Evolutionary conservation across 2,113 vertebrate genomes (phyloP).

Genomic region (Melozone crissalis): DNA sequence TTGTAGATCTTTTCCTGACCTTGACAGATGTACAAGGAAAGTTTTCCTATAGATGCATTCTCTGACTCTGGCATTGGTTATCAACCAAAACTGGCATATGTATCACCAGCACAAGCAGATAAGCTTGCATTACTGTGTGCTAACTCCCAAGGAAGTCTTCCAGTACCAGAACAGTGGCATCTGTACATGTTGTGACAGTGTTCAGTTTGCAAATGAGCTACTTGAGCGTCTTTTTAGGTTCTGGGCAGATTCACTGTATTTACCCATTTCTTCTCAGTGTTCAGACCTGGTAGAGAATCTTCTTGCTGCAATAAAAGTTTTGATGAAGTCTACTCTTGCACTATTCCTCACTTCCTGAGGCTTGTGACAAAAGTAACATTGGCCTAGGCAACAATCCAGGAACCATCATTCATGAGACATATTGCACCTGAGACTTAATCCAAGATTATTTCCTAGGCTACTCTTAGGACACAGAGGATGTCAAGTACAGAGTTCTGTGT

Average conservation of each 20-base stretch:
- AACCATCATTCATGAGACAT: not conserved
- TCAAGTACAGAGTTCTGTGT: not conserved
- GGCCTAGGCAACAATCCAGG: not conserved
- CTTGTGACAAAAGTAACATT: rapidly evolving
- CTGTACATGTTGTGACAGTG: not conserved
- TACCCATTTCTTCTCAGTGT: not conserved
- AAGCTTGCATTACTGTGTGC: not conserved
- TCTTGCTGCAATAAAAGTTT: not conserved
- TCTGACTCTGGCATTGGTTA: not conserved
- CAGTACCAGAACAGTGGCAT: not conserved
- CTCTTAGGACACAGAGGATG: not conserved
- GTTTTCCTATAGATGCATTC: not conserved
- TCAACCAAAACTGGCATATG: not conserved
- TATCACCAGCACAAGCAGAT: not conserved
- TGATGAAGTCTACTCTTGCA: not conserved
- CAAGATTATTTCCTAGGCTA: not conserved
- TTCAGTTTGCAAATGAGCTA: not conserved
- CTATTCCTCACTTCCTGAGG: not conserved
- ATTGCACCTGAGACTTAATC: not conserved
- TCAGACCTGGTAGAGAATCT: not conserved
- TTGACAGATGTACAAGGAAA: not conserved
- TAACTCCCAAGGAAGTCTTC: not conserved
- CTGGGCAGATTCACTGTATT: not conserved
- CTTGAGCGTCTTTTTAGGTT: not conserved
- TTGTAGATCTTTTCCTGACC: not conserved